Conservation (phyloP, 2,888 invertebrate species). For the Cephus pulcher region DNA sequence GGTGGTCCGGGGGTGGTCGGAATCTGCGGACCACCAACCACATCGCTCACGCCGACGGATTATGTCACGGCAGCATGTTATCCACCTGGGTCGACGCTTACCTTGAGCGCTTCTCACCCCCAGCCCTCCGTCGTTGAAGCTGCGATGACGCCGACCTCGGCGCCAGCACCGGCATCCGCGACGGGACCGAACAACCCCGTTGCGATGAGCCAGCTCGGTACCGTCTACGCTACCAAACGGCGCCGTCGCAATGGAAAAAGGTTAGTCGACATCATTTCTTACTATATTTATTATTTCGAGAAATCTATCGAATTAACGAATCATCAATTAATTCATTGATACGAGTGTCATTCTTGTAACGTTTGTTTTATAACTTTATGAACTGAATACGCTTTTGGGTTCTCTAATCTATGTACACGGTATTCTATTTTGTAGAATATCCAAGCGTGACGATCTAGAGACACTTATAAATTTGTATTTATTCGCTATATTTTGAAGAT, state of each 20-base stretch:
- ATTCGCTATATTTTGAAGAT: background rate
- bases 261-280: conserved; percentile 69
- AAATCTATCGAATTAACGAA: conserved; percentile 24
- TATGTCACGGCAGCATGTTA: conserved; percentile 55
- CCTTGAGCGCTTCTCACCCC: conserved; percentile 50
- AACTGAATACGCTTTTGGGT: background rate
- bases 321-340: background rate
- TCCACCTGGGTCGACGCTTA: conserved; percentile 63
- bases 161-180: conserved; percentile 54
- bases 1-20: conserved; percentile 53
- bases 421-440: background rate
- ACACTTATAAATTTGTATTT: background rate
- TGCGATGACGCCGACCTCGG: conserved; percentile 60
- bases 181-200: conserved; percentile 63
- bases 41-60: conserved; percentile 52
- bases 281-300: conserved; percentile 7
- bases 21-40: conserved; percentile 57
- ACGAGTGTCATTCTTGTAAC: background rate
- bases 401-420: background rate
- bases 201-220: conserved; percentile 90
- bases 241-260: conserved; percentile 96
- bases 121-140: conserved; percentile 43
- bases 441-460: too few relatives aligned
- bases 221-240: conserved; percentile 96
- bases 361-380: background rate